Evolutionary conservation across 1,140 invertebrate genomes (phyloP).

Genomic region (Triops cancriformis): DNA sequence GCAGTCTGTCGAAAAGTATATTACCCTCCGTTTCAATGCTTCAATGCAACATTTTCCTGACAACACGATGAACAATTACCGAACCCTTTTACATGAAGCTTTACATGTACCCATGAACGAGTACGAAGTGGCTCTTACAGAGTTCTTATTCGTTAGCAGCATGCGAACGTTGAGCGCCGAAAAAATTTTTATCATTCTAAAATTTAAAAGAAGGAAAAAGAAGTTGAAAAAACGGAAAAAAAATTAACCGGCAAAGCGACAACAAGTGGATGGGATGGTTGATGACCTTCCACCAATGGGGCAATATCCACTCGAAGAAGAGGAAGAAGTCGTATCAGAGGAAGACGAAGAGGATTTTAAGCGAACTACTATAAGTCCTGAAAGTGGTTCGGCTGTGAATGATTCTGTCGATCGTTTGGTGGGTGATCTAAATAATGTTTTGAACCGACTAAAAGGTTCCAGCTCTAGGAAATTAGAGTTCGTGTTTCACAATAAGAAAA

Average conservation of each 20-base stretch:
- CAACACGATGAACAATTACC: too few species aligned
- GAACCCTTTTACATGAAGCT: too few species aligned
- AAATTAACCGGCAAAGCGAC: background rate
- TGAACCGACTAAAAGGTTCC: background rate
- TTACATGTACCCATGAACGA: too few species aligned
- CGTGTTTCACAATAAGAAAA: background rate
- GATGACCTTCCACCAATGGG: background rate
- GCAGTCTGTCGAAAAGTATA: too few species aligned
- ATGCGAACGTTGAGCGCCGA: too few species aligned
- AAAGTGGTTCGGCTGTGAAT: background rate
- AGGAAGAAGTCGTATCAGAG: background rate
- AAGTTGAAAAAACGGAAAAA: background rate
- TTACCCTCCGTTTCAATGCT: too few species aligned
- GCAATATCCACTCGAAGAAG: background rate
- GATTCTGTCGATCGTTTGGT: too few species aligned
- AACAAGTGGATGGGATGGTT: background rate
- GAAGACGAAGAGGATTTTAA: background rate
- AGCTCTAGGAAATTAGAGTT: background rate
- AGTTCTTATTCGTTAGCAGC: too few species aligned
- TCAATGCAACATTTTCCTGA: too few species aligned
- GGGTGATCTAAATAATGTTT: too few species aligned
- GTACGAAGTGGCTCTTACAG: too few species aligned
- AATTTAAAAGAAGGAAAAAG: background rate
- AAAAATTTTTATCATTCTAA: background rate
- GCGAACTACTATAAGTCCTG: background rate